Conservation (phyloP, 2,113 vertebrate species). For the Cinclus cinclus region DNA sequence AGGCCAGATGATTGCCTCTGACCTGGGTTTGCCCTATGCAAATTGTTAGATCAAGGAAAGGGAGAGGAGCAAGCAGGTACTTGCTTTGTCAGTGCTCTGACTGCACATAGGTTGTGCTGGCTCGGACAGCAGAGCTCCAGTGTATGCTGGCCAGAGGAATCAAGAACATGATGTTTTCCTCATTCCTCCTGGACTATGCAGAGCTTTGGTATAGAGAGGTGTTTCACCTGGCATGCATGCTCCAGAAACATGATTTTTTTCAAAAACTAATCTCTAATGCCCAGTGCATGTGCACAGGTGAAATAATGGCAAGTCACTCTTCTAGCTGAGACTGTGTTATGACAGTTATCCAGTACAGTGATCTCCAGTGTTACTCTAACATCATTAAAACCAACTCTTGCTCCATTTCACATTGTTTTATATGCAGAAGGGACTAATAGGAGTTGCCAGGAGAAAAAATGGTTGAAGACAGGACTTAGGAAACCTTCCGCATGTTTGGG, state of each 20-base stretch:
- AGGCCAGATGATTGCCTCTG: not conserved
- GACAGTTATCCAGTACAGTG: not conserved
- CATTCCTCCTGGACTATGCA: not conserved
- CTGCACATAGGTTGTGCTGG: fast-evolving
- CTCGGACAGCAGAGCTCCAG: not conserved
- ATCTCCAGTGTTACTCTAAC: not conserved
- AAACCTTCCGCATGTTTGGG: not conserved
- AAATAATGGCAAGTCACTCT: not conserved
- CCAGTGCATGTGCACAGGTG: not conserved
- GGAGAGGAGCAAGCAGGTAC: not conserved
- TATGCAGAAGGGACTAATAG: not conserved
- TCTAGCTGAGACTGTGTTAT: not conserved
- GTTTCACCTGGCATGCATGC: not conserved
- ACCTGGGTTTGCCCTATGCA: not conserved
- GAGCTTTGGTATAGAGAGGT: not conserved
- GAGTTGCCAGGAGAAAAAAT: not conserved
- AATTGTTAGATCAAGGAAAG: not conserved
- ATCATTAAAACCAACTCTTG: not conserved
- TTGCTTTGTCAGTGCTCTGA: not conserved
- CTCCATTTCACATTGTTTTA: not conserved
- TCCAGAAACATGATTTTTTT: not conserved
- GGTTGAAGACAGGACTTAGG: not conserved
- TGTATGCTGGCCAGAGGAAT: not conserved
- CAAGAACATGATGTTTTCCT: not conserved
- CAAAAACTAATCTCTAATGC: not conserved